Percentiles rank a stretch among this genome's conserved stretches.
These are phyloP conservation scores for Hippocampus guttulatus DNA, from an alignment of 2,113 vertebrate species.

Conservation along the genomic window DNA sequence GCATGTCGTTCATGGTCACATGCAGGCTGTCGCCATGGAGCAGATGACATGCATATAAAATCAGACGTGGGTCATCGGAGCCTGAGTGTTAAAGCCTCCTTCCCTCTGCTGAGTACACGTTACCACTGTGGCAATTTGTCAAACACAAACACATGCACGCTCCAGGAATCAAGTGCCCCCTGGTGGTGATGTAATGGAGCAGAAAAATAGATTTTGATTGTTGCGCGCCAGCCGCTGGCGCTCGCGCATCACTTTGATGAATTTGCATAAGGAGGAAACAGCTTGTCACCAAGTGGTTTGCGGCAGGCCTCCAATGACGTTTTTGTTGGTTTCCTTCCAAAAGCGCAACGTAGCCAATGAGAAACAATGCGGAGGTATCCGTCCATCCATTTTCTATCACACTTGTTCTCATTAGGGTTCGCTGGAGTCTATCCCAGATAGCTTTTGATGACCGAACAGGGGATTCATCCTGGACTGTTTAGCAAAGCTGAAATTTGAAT, in stretches of 20 bases:
- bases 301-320: constrained; percentile 11
- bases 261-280: constrained; percentile 46
- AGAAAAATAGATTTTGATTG: constrained; percentile 67
- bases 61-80: constrained; percentile 32
- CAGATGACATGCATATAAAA: constrained; percentile 44
- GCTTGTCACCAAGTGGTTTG: constrained; percentile 34
- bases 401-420: background rate
- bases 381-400: background rate
- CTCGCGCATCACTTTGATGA: constrained; percentile 42
- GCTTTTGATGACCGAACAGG: background rate
- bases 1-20: constrained; percentile 12
- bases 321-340: constrained; percentile 14
- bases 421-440: background rate
- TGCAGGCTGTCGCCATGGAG: constrained; percentile 28
- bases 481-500: background rate
- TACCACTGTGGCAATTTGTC: constrained; percentile 64
- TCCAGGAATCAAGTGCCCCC: constrained; percentile 73
- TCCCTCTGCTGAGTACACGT: constrained; percentile 50
- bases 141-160: constrained; percentile 60
- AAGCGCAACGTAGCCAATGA: background rate
- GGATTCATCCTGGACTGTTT: background rate
- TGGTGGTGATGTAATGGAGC: constrained; percentile 73
- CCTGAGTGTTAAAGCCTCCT: constrained; percentile 52
- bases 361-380: background rate
- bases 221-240: constrained; percentile 62